Conservation (phyloP, 1,140 invertebrate species). For the Trichogramma pretiosum region DNA sequence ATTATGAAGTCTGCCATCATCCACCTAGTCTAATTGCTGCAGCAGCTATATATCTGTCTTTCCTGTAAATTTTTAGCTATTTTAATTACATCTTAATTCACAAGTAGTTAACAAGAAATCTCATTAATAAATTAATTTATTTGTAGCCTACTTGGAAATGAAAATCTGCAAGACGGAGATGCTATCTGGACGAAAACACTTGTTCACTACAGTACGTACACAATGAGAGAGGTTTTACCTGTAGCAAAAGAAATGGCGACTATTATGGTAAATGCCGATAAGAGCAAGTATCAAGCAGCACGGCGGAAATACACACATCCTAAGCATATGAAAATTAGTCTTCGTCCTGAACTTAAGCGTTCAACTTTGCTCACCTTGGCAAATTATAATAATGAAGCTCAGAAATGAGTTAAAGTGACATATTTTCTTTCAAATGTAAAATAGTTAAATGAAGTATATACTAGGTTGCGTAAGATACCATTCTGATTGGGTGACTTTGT, state of each 20-base stretch:
- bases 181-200: constrained; percentile 54
- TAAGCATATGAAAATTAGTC: constrained; percentile 53
- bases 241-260: constrained; percentile 52
- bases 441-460: constrained; percentile 13
- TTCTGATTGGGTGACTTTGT: constrained; percentile 14
- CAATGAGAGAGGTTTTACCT: constrained; percentile 48
- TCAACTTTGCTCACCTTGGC: constrained; percentile 34
- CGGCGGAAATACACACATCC: constrained; percentile 52
- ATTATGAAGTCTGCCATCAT: constrained; percentile 74
- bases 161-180: constrained; percentile 31
- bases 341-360: constrained; percentile 49
- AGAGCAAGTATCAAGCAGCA: constrained; percentile 53
- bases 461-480: constrained; percentile 9
- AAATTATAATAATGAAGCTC: constrained; percentile 23
- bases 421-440: constrained; percentile 8
- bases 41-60: constrained; percentile 62
- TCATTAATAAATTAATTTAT: constrained; percentile 1
- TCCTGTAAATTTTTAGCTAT: constrained; percentile 39
- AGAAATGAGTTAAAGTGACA: constrained; percentile 9
- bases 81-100: not conserved
- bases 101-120: not conserved
- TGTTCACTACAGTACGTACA: constrained; percentile 55
- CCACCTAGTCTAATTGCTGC: constrained; percentile 74
- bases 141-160: constrained; percentile 33
- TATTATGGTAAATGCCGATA: constrained; percentile 49